A percentile compares a stretch with the other conserved stretches of the same genome.
Conservation (phyloP, 2,888 invertebrate genomes). For the Hylaea fasciaria region DNA sequence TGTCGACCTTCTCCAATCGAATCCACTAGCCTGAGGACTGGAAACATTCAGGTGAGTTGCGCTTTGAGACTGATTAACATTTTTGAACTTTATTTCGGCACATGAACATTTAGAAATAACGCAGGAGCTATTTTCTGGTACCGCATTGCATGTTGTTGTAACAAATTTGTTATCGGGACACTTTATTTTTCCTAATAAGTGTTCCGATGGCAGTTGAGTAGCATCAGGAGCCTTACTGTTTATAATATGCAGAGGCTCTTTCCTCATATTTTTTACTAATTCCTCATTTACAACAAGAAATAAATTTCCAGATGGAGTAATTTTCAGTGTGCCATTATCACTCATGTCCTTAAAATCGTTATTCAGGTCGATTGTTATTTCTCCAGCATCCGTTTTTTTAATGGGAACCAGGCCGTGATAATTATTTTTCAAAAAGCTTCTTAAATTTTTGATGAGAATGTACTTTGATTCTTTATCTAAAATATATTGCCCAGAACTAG, state of each 20-base stretch:
- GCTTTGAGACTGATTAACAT: conserved; percentile 10
- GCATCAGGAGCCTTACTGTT: neutral
- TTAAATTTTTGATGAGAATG: conserved; percentile 57
- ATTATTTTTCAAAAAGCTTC: conserved; percentile 50
- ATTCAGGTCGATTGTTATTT: conserved; percentile 56
- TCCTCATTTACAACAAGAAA: conserved; percentile 56
- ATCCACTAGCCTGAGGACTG: conserved; percentile 16
- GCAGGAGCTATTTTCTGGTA: conserved; percentile 45
- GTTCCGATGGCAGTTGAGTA: conserved; percentile 20
- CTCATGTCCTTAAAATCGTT: conserved; percentile 40
- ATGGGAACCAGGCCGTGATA: conserved; percentile 53
- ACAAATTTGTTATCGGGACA: conserved; percentile 50
- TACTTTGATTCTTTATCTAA: conserved; percentile 61
- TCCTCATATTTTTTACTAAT: conserved; percentile 39
- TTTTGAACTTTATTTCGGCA: conserved; percentile 33
- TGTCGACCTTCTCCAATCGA: conserved; percentile 28
- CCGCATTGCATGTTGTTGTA: conserved; percentile 53
- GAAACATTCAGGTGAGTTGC: conserved; percentile 12
- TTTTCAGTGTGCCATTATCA: conserved; percentile 58
- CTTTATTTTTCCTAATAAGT: conserved; percentile 40
- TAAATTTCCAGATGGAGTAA: conserved; percentile 64
- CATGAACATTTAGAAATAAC: conserved; percentile 55
- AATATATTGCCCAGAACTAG: conserved; percentile 58
- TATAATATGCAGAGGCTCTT: conserved; percentile 13
- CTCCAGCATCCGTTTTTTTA: conserved; percentile 53